Percentiles rank a stretch among this genome's conserved stretches.
Evolutionary conservation across 2,113 vertebrate species (phyloP).

Genomic region (Perca flavescens): DNA sequence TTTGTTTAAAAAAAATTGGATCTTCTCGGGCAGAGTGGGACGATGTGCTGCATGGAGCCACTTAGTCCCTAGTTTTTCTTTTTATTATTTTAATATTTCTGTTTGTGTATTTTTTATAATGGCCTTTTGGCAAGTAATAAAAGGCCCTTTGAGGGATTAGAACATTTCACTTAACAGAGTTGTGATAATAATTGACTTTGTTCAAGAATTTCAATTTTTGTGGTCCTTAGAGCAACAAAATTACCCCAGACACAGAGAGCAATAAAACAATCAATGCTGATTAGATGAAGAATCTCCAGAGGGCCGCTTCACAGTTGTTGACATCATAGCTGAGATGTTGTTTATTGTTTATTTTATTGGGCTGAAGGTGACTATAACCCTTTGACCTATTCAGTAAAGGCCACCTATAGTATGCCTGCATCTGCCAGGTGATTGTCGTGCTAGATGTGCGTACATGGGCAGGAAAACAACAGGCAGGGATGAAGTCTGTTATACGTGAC

Average conservation of each 20-base stretch:
- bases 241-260: slow-evolving; percentile 23
- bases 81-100: slow-evolving; percentile 1
- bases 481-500: slow-evolving; percentile 63
- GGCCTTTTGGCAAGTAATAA: neutral
- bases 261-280: slow-evolving; percentile 43
- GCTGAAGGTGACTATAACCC: slow-evolving; percentile 67
- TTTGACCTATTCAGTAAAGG: slow-evolving; percentile 60
- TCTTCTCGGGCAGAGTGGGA: neutral
- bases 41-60: neutral
- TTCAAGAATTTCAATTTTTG: neutral
- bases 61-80: neutral
- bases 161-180: neutral
- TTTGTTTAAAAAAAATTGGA: neutral
- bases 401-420: slow-evolving; percentile 2
- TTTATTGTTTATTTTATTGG: slow-evolving; percentile 50
- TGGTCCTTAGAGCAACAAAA: neutral
- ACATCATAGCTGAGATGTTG: slow-evolving; percentile 3
- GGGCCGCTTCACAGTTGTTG: slow-evolving; percentile 3
- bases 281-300: slow-evolving; percentile 26
- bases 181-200: slow-evolving; percentile 1
- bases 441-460: slow-evolving; percentile 21
- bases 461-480: slow-evolving; percentile 57
- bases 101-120: slow-evolving; percentile 16
- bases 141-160: neutral
- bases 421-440: slow-evolving; percentile 42